Conservation (phyloP, 2,888 invertebrate species). For the Lasioglossum figueresi region DNA sequence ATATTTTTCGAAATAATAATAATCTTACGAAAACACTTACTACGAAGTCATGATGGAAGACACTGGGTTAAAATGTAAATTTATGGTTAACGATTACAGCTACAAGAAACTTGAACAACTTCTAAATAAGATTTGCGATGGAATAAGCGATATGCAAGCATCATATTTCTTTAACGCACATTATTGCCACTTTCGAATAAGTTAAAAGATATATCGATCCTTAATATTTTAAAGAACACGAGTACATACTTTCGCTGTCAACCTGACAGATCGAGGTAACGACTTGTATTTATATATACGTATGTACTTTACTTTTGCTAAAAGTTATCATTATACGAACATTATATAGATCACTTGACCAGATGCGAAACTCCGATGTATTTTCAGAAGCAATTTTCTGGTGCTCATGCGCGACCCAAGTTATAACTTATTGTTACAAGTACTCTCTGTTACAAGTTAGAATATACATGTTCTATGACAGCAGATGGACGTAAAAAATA, state of each 20-base stretch:
- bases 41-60: slow-evolving; percentile 65
- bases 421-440: too few species aligned
- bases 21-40: slow-evolving; percentile 51
- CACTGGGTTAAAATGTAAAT: slow-evolving; percentile 24
- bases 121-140: slow-evolving; percentile 18
- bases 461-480: neutral
- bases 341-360: neutral
- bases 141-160: slow-evolving; percentile 41
- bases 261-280: slow-evolving; percentile 33
- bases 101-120: slow-evolving; percentile 22
- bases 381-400: neutral
- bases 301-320: slow-evolving; percentile 27
- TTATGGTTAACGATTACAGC: slow-evolving; percentile 47
- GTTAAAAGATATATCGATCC: slow-evolving; percentile 6
- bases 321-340: slow-evolving; percentile 1
- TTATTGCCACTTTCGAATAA: slow-evolving; percentile 6
- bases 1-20: neutral
- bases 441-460: too few species aligned
- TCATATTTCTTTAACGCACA: slow-evolving; percentile 37
- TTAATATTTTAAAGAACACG: slow-evolving; percentile 29
- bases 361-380: neutral
- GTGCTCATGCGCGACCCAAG: neutral
- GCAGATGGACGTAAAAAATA: neutral
- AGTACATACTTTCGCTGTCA: slow-evolving; percentile 47
- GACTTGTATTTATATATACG: neutral